Evolutionary conservation across 1,140 invertebrate species (phyloP), one percentile per base, ranked within the genome.

Genomic region (Rhagoletis zephyria): DNA sequence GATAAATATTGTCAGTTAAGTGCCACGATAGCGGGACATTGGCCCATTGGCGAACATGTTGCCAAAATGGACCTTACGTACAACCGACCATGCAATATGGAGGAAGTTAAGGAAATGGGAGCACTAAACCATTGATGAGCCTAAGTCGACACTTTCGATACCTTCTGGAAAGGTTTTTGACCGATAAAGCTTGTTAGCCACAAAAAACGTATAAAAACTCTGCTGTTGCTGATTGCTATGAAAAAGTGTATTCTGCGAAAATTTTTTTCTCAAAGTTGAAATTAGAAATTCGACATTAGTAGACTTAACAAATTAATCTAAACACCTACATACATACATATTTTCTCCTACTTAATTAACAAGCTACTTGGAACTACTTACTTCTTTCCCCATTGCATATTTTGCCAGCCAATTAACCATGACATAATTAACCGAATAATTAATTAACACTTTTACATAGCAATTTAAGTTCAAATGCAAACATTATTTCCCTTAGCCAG

Each of bases 401-500:
- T 45, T 45, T 74, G 10, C 12, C 42, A 74, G 40, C 67, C 67
- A 74, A 74, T 74, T 74, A 74, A 42, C 45, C 42, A 16, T 74
- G 67, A 74, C 40, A 74, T 74, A 74, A 74, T 74, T 48, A 74
- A 74, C 67, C 12, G 40, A 74, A 74, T 74, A 74, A 45, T 74
- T 74, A 74, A 74, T 74, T 74, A 74, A 74, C 67, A 48, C 67
- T 74, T 74, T 74, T 48, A 74, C 67, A 74, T 6, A 30, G 14
- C 40, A 4, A 74, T 74, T 40, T 40, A 74, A 74, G 42, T 48
- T 74, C 67, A 74, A 74, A 74, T 45, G 67, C 67, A 74, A 40
- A 74, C 67, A n/a, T 74, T 16, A 16, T 74, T 74, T 48, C 67
- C 2, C 67, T 48, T 74, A 16, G 40, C 30, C 67, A 81, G 48